phyloP scores from a whole-genome alignment of 2,797 vertebrate species.

The Calcarius lapponicus region DNA sequence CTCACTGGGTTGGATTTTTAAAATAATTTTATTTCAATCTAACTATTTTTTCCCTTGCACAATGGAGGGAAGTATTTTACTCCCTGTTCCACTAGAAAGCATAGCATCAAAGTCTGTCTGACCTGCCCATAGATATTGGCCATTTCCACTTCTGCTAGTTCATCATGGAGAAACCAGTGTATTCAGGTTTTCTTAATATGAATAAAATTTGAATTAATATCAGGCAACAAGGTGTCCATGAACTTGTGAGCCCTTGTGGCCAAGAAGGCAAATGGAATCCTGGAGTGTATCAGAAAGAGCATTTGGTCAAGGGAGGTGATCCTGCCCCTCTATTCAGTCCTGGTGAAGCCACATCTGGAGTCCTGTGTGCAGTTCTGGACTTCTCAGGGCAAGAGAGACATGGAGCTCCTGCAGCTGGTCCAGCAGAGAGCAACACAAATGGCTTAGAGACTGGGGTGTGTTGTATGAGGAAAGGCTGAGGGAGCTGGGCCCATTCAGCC shows the following conservation, averaged over 20 bases:
- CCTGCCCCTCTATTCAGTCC: background rate
- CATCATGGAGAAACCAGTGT: background rate
- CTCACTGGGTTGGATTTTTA: background rate
- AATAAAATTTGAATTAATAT: background rate
- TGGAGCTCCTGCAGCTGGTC: background rate
- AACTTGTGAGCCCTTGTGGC: background rate
- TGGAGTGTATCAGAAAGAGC: background rate
- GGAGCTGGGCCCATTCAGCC: background rate
- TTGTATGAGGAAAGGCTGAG: accelerated
- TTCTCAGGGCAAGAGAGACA: background rate
- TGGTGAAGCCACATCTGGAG: background rate
- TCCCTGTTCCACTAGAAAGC: background rate
- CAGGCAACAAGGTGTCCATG: background rate
- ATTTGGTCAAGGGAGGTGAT: background rate
- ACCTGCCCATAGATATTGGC: background rate
- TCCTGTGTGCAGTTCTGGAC: background rate
- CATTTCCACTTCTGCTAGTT: background rate
- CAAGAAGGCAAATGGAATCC: background rate
- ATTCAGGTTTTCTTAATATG: accelerated
- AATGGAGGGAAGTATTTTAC: background rate
- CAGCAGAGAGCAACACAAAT: background rate
- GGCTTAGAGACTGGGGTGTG: background rate
- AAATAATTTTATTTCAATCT: background rate
- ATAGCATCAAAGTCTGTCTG: background rate
- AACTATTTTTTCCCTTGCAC: background rate